These are phyloP conservation scores for Apocheima hispidaria DNA, from an alignment of 2,888 invertebrate genomes.

Conservation along the genomic window DNA sequence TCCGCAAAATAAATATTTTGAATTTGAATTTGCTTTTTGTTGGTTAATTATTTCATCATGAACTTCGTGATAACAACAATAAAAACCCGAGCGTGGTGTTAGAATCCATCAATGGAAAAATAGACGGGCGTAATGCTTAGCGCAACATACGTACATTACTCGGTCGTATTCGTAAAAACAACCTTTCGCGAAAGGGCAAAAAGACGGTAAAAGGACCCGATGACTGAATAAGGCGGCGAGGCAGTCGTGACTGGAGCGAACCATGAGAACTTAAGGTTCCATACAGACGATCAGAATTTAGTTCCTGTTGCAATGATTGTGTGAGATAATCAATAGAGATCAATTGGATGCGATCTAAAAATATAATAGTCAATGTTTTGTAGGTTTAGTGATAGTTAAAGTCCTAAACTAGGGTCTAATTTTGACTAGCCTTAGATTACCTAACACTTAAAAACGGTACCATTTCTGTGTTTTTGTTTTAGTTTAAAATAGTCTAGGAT, in stretches of 20 bases:
- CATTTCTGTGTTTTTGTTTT: no score
- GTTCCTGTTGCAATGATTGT: background rate
- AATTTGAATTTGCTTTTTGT: background rate
- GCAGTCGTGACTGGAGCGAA: slow-evolving; percentile 76
- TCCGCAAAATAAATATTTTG: no score
- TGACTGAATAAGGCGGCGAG: slow-evolving; percentile 62
- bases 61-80: background rate
- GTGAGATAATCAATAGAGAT: background rate
- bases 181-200: slow-evolving; percentile 59
- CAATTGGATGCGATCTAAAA: background rate
- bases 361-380: no score
- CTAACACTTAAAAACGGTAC: no score
- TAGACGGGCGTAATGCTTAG: background rate
- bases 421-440: no score
- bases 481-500: no score
- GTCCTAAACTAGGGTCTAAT: no score
- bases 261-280: slow-evolving; percentile 35
- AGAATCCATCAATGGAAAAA: slow-evolving; percentile 10
- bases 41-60: no score
- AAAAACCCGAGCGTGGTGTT: background rate
- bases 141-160: slow-evolving; percentile 1
- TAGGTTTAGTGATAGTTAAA: no score
- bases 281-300: slow-evolving; percentile 38
- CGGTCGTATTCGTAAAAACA: slow-evolving; percentile 50
- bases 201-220: slow-evolving; percentile 56